Evolutionary conservation across 2,888 invertebrate species (phyloP).

Genomic region (Brenthis hecate): DNA sequence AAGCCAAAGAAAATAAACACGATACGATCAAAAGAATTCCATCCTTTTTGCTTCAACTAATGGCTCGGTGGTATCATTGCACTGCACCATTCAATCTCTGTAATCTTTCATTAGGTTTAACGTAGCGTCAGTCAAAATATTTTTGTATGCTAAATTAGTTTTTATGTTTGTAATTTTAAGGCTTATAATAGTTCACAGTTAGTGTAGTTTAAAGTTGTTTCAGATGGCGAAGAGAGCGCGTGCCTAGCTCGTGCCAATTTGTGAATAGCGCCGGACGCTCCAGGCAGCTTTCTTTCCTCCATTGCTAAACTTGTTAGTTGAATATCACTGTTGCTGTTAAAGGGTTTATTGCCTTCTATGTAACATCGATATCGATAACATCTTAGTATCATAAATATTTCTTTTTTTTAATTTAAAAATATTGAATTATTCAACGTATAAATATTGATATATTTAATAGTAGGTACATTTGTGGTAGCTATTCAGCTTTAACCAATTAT

Average conservation of each 20-base stretch:
- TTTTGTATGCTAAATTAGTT: conserved; percentile 24
- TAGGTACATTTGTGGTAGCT: too few relatives aligned
- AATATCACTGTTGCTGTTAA: conserved; percentile 71
- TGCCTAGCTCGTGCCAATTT: conserved; percentile 81
- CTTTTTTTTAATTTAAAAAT: neutral
- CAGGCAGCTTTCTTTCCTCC: conserved; percentile 78
- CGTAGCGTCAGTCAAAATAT: conserved; percentile 39
- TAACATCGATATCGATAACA: conserved; percentile 54
- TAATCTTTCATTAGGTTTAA: conserved; percentile 51
- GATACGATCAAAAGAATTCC: conserved; percentile 63
- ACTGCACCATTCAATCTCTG: conserved; percentile 73
- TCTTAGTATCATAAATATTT: conserved; percentile 2
- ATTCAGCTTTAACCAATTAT: too few relatives aligned
- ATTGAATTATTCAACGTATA: neutral
- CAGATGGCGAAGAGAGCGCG: conserved; percentile 55
- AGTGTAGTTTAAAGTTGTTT: conserved; percentile 47
- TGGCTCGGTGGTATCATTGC: conserved; percentile 68
- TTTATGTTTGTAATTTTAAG: conserved; percentile 32
- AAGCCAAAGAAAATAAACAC: conserved; percentile 42
- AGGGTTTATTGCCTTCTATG: conserved; percentile 50
- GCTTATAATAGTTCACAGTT: conserved; percentile 42
- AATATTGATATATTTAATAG: neutral
- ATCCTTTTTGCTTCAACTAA: conserved; percentile 69
- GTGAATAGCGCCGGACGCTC: conserved; percentile 78
- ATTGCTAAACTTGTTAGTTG: conserved; percentile 77